phyloP scores from a whole-genome alignment of 2,113 vertebrate genomes.

The Syngnathus floridae region DNA sequence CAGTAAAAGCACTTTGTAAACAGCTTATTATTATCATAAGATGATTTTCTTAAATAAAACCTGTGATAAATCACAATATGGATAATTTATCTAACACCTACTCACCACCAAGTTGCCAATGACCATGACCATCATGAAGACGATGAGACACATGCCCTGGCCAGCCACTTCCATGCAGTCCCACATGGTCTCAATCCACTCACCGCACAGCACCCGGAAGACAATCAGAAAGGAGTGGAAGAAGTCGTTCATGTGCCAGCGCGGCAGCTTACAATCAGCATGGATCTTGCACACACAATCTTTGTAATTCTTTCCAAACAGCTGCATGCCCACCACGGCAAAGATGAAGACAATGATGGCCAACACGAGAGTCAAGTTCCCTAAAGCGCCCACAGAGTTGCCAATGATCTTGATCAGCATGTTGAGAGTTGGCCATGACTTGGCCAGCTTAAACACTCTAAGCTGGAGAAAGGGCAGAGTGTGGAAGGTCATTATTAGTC shows the following conservation, averaged over 20 bases:
- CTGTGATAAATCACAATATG: not conserved
- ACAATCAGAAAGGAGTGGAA: constrained; percentile 99
- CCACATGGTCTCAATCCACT: constrained; percentile 99
- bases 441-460: constrained; percentile 96
- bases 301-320: constrained; percentile 97
- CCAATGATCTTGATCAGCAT: constrained; percentile 99
- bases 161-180: constrained; percentile 99
- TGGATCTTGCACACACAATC: constrained; percentile 97
- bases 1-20: too few relatives aligned
- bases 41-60: not conserved
- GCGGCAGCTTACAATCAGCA: constrained; percentile 81
- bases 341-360: constrained; percentile 99
- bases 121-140: constrained; percentile 99
- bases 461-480: constrained; percentile 65
- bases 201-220: constrained; percentile 94
- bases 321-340: constrained; percentile 98
- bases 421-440: constrained; percentile 98
- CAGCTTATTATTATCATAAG: too few relatives aligned
- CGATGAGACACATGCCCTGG: constrained; percentile 93
- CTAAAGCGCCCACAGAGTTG: constrained; percentile 95
- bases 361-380: constrained; percentile 95
- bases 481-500: not conserved
- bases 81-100: constrained; percentile 27
- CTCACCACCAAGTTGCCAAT: constrained; percentile 98
- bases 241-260: constrained; percentile 99